Conservation (phyloP, 2,888 invertebrate species). For the Alentia gelatinosa region DNA sequence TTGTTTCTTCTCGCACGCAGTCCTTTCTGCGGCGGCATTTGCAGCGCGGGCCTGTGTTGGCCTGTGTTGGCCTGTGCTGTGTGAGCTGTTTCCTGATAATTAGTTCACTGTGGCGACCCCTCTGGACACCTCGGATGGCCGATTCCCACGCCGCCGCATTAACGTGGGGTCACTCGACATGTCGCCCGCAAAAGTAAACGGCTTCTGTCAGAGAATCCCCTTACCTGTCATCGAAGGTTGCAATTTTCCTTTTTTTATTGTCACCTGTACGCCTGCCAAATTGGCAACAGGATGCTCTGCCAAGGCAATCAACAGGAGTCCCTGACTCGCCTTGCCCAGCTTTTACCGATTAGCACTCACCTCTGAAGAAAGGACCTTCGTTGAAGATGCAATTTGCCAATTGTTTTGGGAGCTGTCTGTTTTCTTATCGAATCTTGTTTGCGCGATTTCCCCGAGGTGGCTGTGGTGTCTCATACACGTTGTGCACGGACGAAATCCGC, state of each 20-base stretch:
- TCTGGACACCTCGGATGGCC: too few relatives aligned
- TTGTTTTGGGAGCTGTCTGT: neutral
- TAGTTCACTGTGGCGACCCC: too few relatives aligned
- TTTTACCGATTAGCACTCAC: neutral
- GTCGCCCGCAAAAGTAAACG: neutral
- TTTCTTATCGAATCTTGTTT: neutral
- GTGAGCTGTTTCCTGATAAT: too few relatives aligned
- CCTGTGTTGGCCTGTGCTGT: too few relatives aligned
- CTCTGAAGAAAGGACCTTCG: neutral
- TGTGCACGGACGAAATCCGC: neutral
- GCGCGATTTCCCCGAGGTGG: neutral
- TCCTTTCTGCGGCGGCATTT: too few relatives aligned
- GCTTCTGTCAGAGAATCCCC: neutral
- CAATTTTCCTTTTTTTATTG: neutral
- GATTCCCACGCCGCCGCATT: too few relatives aligned
- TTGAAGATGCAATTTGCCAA: neutral
- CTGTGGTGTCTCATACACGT: neutral
- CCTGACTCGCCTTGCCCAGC: too few relatives aligned
- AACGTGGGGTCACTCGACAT: too few relatives aligned
- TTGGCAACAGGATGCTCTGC: neutral
- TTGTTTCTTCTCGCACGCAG: too few relatives aligned
- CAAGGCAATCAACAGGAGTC: neutral
- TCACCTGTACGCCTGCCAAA: neutral
- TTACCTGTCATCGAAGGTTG: neutral
- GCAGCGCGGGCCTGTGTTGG: too few relatives aligned